These are phyloP conservation scores for Nesometra sesokonis DNA, from an alignment of 35 echinoderm and acorn worm genomes.

Conservation along the genomic window DNA sequence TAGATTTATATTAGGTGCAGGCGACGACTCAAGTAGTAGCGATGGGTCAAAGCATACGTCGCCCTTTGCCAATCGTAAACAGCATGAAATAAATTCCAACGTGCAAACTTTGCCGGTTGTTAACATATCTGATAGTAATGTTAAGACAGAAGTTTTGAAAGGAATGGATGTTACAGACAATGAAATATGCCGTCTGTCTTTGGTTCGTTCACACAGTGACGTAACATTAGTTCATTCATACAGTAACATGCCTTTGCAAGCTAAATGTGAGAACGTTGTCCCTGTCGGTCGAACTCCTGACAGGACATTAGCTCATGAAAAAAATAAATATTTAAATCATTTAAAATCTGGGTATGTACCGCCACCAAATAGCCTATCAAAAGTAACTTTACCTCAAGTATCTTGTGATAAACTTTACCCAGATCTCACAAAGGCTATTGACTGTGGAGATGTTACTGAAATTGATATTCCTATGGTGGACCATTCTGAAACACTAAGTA, in stretches of 20 bases:
- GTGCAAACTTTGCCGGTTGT: neutral
- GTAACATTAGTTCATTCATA: no score
- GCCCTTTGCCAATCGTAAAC: neutral
- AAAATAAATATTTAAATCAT: neutral
- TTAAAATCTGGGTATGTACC: neutral
- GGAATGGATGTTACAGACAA: neutral
- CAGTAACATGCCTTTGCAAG: neutral
- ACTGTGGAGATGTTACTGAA: neutral
- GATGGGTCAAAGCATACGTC: neutral
- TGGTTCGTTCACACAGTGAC: neutral
- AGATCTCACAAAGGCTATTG: neutral
- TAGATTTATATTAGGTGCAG: neutral
- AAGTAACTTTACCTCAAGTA: neutral
- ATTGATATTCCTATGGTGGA: neutral
- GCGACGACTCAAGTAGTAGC: neutral
- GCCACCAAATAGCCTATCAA: neutral
- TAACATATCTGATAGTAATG: neutral
- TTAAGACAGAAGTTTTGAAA: neutral
- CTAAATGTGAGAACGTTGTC: neutral
- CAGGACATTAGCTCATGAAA: neutral
- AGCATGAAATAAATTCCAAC: neutral
- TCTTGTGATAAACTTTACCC: neutral
- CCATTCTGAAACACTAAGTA: neutral
- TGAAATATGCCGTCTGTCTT: neutral
- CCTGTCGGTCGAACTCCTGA: neutral